Conservation (phyloP, 2,797 vertebrate genomes). For the Microcaecilia unicolor region DNA sequence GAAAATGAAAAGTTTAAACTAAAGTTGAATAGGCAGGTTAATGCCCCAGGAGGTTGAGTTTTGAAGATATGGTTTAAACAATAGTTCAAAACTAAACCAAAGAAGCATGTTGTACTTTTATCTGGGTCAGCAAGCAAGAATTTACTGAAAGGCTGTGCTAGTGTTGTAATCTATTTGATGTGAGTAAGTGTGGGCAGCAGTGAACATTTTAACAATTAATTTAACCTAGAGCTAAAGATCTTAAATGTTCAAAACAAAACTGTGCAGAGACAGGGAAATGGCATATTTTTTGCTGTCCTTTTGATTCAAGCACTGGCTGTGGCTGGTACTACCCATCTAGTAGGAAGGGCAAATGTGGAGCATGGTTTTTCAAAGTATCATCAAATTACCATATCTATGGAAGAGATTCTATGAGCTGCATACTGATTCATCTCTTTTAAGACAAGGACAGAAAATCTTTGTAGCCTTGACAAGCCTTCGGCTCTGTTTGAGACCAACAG, state of each 20-base stretch:
- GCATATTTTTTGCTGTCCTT: slow-evolving; percentile 33
- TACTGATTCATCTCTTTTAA: slow-evolving; percentile 55
- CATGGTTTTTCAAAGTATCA: slow-evolving; percentile 51
- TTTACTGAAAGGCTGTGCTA: too few relatives aligned
- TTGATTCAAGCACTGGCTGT: slow-evolving; percentile 28
- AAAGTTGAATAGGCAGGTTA: too few relatives aligned
- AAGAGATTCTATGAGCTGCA: slow-evolving; percentile 40
- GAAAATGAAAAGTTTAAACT: too few relatives aligned
- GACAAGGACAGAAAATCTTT: slow-evolving; percentile 72
- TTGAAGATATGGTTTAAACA: too few relatives aligned
- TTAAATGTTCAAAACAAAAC: slow-evolving; percentile 3
- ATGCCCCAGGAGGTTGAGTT: too few relatives aligned
- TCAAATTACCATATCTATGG: slow-evolving; percentile 60
- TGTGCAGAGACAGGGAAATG: slow-evolving; percentile 2
- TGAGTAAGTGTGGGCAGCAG: too few relatives aligned
- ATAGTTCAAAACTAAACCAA: too few relatives aligned
- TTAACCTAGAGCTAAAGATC: background rate
- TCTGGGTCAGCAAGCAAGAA: too few relatives aligned
- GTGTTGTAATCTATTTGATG: too few relatives aligned
- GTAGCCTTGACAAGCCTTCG: slow-evolving; percentile 68
- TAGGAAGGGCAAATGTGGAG: slow-evolving; percentile 52
- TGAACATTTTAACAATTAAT: too few relatives aligned
- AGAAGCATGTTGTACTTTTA: too few relatives aligned
- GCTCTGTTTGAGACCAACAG: slow-evolving; percentile 65
- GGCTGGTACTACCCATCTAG: slow-evolving; percentile 34